A percentile compares a stretch with the other conserved stretches of the same genome.
These are phyloP conservation scores for Serranus cabrilla DNA, from an alignment of 2,797 vertebrate species.

Conservation along the genomic window DNA sequence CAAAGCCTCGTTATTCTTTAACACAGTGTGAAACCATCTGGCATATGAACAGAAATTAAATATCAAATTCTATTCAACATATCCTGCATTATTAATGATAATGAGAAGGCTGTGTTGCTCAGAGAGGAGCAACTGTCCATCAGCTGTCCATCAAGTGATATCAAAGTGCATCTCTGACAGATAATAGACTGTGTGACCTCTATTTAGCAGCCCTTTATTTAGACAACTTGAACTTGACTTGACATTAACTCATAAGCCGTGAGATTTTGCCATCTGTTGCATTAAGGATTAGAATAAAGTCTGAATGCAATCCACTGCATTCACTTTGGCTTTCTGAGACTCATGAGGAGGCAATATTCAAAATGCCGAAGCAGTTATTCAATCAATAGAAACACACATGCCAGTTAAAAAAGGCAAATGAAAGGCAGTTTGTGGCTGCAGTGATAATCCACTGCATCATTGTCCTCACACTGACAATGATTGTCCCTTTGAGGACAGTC, in stretches of 20 bases:
- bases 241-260: slow-evolving; percentile 74
- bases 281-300: slow-evolving; percentile 67
- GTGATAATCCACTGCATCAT: slow-evolving; percentile 43
- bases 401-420: slow-evolving; percentile 44
- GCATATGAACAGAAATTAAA: too few relatives aligned
- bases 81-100: not conserved
- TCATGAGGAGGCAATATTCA: slow-evolving; percentile 26
- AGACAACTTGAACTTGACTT: slow-evolving; percentile 76
- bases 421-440: slow-evolving; percentile 30
- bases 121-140: slow-evolving; percentile 10
- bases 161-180: slow-evolving; percentile 33
- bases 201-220: slow-evolving; percentile 72
- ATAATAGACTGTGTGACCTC: slow-evolving; percentile 48
- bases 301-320: slow-evolving; percentile 31
- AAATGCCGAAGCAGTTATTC: slow-evolving; percentile 42
- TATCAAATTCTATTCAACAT: not conserved
- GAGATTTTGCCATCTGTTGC: slow-evolving; percentile 72
- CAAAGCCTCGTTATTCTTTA: too few relatives aligned
- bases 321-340: slow-evolving; percentile 53
- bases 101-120: not conserved
- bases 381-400: slow-evolving; percentile 37
- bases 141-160: slow-evolving; percentile 41
- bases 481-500: slow-evolving; percentile 39
- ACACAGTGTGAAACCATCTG: too few relatives aligned
- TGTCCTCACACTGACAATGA: slow-evolving; percentile 18